Evolutionary conservation across 2,888 invertebrate species (phyloP).

Genomic region (Platycheirus rosarum): DNA sequence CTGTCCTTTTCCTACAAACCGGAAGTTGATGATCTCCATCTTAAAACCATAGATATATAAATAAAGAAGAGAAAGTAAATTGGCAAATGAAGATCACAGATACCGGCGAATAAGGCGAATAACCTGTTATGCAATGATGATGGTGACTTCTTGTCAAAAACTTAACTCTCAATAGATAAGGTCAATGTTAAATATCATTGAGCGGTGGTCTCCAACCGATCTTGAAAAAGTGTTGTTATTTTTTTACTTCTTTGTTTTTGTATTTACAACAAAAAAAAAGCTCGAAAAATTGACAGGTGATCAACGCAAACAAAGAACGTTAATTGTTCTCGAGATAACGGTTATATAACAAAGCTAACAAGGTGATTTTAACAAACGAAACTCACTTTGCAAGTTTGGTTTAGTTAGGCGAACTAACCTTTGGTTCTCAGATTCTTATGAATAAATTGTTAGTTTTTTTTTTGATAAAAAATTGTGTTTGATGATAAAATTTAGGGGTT

Average conservation of each 20-base stretch:
- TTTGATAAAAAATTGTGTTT: background rate
- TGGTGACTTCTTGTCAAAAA: background rate
- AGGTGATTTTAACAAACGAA: constrained; percentile 1
- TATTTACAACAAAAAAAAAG: background rate
- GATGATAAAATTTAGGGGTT: background rate
- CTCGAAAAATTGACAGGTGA: background rate
- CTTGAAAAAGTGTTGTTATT: background rate
- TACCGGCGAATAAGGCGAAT: background rate
- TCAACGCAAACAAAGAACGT: background rate
- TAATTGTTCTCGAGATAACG: background rate
- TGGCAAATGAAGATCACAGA: background rate
- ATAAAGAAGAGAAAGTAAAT: background rate
- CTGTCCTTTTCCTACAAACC: background rate
- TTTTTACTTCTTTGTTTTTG: background rate
- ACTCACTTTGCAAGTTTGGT: constrained; percentile 2
- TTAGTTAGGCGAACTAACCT: background rate
- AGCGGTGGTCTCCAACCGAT: background rate
- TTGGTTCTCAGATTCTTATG: background rate
- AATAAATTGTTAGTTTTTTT: background rate
- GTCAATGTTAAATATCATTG: constrained; percentile 14
- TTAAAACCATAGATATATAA: background rate
- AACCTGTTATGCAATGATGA: constrained; percentile 1
- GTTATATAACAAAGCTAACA: background rate
- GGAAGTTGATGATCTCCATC: constrained; percentile 1
- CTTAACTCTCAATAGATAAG: background rate